Evolutionary conservation across 2,888 invertebrate genomes (phyloP).

Genomic region (Oligia fasciuncula): DNA sequence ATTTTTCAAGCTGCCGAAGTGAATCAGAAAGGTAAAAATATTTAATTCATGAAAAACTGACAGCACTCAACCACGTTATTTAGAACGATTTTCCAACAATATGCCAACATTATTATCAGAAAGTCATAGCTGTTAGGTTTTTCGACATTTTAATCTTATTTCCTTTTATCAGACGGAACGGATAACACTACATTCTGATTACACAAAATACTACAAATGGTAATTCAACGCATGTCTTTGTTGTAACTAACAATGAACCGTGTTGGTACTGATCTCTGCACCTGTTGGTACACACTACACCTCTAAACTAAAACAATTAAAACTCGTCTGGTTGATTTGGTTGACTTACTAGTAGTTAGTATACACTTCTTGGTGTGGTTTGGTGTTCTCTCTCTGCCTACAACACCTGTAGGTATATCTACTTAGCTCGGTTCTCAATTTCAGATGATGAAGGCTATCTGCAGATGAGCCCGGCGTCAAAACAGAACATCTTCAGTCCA

Average conservation of each 20-base stretch:
- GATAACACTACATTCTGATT: constrained; percentile 79
- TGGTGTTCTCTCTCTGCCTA: constrained; percentile 26
- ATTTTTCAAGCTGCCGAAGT: constrained; percentile 69
- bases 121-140: background rate
- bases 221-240: constrained; percentile 70
- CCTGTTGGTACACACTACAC: constrained; percentile 27
- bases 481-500: constrained; percentile 89
- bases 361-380: constrained; percentile 38
- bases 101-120: background rate
- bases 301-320: constrained; percentile 46
- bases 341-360: constrained; percentile 39
- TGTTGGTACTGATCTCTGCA: constrained; percentile 51
- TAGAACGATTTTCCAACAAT: background rate
- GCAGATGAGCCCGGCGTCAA: constrained; percentile 90
- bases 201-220: constrained; percentile 72
- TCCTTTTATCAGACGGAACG: constrained; percentile 80
- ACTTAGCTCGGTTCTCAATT: constrained; percentile 60
- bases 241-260: constrained; percentile 69
- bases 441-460: constrained; percentile 90
- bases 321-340: constrained; percentile 22
- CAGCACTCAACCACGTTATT: background rate
- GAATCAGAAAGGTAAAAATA: constrained; percentile 64
- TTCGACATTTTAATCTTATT: constrained; percentile 56
- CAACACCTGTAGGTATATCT: background rate
- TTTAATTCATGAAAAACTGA: background rate